These are phyloP conservation scores for Mesembrinibis cayennensis DNA, from an alignment of 2,113 vertebrate species.

Conservation along the genomic window DNA sequence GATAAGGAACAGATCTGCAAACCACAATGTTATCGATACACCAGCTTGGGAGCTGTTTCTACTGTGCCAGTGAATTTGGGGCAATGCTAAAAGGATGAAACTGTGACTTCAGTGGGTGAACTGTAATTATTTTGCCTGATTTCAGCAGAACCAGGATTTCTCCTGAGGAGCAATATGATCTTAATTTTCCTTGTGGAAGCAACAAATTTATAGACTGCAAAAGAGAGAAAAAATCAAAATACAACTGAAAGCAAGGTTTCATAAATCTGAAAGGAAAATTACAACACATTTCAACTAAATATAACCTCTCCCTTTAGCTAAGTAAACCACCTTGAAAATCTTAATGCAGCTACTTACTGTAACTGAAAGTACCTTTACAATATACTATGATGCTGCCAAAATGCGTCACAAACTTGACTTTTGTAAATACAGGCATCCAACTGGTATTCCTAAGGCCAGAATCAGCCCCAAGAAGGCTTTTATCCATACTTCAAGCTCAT, in stretches of 20 bases:
- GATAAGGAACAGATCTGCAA: not conserved
- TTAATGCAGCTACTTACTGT: not conserved
- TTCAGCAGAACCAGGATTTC: not conserved
- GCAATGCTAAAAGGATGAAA: not conserved
- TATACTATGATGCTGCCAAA: not conserved
- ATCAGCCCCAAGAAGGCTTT: not conserved
- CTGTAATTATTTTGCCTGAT: not conserved
- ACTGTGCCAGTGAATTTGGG: not conserved
- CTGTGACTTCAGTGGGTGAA: not conserved
- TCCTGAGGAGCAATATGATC: not conserved
- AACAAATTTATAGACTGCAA: not conserved
- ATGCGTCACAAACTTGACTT: not conserved
- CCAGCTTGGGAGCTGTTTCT: not conserved
- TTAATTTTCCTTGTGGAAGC: not conserved
- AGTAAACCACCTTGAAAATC: not conserved
- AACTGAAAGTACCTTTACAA: not conserved
- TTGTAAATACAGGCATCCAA: not conserved
- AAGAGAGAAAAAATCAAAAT: not conserved
- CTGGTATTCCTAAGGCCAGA: not conserved
- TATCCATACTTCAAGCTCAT: not conserved
- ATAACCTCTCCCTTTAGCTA: not conserved
- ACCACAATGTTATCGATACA: not conserved
- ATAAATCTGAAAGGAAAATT: not conserved
- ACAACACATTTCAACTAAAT: not conserved
- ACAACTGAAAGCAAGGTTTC: not conserved